These are phyloP conservation scores for Taeniopygia guttata DNA, from an alignment of 2,797 vertebrate genomes.

Conservation along the genomic window DNA sequence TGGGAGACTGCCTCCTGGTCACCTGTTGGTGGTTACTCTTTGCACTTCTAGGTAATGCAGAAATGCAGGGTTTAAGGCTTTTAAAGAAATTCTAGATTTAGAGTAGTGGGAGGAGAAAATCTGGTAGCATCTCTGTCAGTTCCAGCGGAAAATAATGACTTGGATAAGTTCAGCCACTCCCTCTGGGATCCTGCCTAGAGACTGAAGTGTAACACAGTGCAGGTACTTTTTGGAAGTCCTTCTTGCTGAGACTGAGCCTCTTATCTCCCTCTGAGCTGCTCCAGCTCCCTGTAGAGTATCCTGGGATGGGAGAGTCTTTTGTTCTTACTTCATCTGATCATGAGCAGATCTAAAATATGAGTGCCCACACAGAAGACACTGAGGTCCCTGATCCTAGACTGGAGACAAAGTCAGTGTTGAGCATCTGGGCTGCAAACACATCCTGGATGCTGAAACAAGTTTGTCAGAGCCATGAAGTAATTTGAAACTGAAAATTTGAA, in stretches of 20 bases:
- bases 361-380: fast-evolving
- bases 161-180: not conserved
- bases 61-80: not conserved
- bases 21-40: not conserved
- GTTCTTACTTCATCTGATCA: not conserved
- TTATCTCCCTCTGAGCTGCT: not conserved
- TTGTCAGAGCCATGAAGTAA: not conserved
- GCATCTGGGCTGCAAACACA: not conserved
- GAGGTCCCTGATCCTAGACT: not conserved
- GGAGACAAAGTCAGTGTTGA: not conserved
- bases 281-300: not conserved
- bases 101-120: not conserved
- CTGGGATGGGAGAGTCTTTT: not conserved
- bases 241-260: not conserved
- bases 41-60: not conserved
- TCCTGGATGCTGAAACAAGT: not conserved
- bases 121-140: not conserved
- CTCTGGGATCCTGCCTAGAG: not conserved
- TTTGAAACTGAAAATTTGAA: not conserved
- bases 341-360: not conserved
- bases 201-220: not conserved
- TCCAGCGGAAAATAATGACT: not conserved
- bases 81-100: not conserved
- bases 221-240: not conserved
- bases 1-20: not conserved